Evolutionary conservation across 2,888 invertebrate species (phyloP).

Genomic region (Philaethria dido): DNA sequence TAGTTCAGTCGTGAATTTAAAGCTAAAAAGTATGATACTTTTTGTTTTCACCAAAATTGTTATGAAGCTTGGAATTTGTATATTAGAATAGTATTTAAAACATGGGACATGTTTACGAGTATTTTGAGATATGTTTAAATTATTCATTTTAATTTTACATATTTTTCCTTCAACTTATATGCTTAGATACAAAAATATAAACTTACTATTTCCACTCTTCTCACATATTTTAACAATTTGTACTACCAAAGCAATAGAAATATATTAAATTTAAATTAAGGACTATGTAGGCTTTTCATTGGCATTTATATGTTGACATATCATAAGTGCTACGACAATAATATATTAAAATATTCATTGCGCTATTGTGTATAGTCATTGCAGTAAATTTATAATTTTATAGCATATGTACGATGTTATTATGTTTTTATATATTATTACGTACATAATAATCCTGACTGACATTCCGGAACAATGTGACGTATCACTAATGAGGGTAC

Average conservation of each 20-base stretch:
- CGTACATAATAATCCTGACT: not conserved
- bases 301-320: no score
- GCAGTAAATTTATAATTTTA: no score
- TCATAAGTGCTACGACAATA: no score
- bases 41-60: not conserved
- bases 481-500: conserved; percentile 1
- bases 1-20: conserved; percentile 17
- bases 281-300: no score
- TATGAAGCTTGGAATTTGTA: not conserved
- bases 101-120: not conserved
- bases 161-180: no score
- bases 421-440: not conserved
- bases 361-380: no score
- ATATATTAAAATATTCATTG: no score
- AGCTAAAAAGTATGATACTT: conserved; percentile 1
- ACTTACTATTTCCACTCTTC: no score
- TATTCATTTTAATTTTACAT: not conserved
- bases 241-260: no score
- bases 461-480: not conserved
- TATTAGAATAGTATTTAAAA: conserved; percentile 12
- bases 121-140: not conserved
- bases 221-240: no score
- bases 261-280: no score
- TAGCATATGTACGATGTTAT: not conserved
- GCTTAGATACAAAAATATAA: no score